phyloP scores from a whole-genome alignment of 2,797 vertebrate species.

The Peromyscus nudipes region DNA sequence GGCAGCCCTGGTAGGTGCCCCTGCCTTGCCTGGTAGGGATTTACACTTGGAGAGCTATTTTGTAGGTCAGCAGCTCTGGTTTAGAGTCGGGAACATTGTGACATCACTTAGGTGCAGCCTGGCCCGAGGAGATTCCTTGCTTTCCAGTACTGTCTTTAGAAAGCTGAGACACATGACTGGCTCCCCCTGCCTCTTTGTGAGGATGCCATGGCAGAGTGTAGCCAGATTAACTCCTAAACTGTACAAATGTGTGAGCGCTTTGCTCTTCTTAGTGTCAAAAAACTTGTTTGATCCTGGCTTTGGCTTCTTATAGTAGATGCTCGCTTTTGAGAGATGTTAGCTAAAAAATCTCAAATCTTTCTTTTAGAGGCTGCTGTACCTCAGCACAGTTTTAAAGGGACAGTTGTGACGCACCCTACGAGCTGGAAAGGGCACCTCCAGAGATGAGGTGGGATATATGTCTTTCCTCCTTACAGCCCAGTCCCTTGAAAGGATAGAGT shows the following conservation, averaged over 20 bases:
- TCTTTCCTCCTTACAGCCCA: background rate
- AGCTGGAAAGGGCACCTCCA: background rate
- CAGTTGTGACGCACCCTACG: background rate
- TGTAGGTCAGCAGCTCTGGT: background rate
- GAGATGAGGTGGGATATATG: background rate
- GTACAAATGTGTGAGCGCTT: background rate
- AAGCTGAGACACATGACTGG: background rate
- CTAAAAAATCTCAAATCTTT: background rate
- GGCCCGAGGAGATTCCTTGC: background rate
- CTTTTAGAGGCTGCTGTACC: background rate
- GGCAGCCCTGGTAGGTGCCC: background rate
- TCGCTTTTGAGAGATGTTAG: background rate
- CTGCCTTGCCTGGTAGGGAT: background rate
- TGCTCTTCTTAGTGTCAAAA: conserved; percentile 46
- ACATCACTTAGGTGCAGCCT: background rate
- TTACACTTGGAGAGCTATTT: background rate
- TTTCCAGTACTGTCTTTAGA: background rate
- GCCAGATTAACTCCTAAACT: conserved; percentile 4
- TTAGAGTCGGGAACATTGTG: background rate
- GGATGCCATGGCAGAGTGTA: background rate
- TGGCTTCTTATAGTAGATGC: background rate
- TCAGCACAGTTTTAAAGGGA: background rate
- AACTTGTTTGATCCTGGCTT: conserved; percentile 2
- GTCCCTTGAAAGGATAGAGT: background rate
- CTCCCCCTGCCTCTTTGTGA: background rate